These are phyloP conservation scores for Petrocephalus microphthalmus DNA, from an alignment of 2,113 vertebrate species.

Conservation along the genomic window DNA sequence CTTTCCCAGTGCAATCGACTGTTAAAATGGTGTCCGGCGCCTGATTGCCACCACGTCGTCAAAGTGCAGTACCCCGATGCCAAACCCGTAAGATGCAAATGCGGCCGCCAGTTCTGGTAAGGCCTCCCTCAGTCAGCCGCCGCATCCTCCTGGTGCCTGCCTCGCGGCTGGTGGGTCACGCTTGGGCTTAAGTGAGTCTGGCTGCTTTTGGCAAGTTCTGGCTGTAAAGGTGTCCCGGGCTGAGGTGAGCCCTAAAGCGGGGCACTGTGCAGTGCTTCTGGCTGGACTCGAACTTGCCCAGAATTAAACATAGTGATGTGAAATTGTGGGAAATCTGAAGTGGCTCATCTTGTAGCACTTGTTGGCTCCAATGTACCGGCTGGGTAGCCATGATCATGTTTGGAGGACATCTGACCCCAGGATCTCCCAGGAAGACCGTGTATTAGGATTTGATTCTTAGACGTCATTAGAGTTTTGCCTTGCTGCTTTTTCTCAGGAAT, in stretches of 20 bases:
- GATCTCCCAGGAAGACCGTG: neutral
- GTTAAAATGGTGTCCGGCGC: slow-evolving; percentile 99
- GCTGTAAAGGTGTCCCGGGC: too few relatives aligned
- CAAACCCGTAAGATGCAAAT: slow-evolving; percentile 98
- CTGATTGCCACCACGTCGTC: slow-evolving; percentile 98
- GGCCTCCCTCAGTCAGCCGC: slow-evolving; percentile 25
- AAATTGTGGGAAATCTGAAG: neutral
- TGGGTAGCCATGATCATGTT: neutral
- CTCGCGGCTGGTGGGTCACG: too few relatives aligned
- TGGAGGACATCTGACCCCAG: neutral
- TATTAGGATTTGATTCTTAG: neutral
- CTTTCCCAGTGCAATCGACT: slow-evolving; percentile 90
- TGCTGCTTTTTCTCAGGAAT: neutral
- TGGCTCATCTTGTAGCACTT: neutral
- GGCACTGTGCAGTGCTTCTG: neutral
- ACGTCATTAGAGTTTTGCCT: neutral
- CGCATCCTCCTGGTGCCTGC: too few relatives aligned
- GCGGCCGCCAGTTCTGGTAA: slow-evolving; percentile 98
- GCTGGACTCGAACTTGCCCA: neutral
- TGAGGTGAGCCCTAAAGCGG: neutral
- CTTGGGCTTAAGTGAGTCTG: too few relatives aligned
- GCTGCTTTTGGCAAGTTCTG: too few relatives aligned
- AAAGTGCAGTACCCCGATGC: slow-evolving; percentile 99
- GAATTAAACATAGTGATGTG: neutral
- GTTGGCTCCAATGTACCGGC: neutral